Evolutionary conservation across 2,888 invertebrate genomes (phyloP), one percentile per base, ranked within the genome.

Genomic region (Pelosia muscerda): DNA sequence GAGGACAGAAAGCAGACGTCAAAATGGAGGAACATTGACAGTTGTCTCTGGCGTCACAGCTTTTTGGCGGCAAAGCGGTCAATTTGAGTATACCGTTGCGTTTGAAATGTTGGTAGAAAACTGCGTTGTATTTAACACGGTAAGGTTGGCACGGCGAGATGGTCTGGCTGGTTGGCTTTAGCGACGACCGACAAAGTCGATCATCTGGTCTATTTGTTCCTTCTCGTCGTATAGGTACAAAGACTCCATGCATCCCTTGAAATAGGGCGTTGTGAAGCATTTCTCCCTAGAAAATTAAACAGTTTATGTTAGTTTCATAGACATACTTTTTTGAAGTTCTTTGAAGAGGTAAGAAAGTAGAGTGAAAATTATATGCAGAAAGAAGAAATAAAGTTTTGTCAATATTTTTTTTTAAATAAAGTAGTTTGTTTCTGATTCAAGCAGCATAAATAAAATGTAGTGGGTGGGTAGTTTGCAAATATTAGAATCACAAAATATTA

Each of bases 221-320:
- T 96, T 96, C 93, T 97, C 97, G 92, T 97, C 97, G 90, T 95
- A 95, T 92, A 97, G 96, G 94, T 97, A 96, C 94, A 97, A 96
- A 91, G 97, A 96, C 95, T 97, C 96, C 95, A 97, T 95, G 95
- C 97, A 97, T 95, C 97, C 97, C 95, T 96, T 96, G 95, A 97
- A 97, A 95, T 96, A 97, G 95, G 96, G 95, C 92, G 96, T 96
- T 89, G 96, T 96, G 95, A 97, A 97, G 95, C 97, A 97, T 93
- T 96, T 95, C 89, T 96, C 96, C 96, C 97, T 97, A 96, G 56
- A 95, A 87, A 81, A 70, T 78, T 83, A 82, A 83, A 77, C 49
- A 23, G 8, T 0, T 49, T 9, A 34, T 25, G 3, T 54, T 67
- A 58, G 34, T 4, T 0, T n/a, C 9, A 22, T n/a, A n/a, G n/a